These are phyloP conservation scores for Pristionchus arcanus DNA, from an alignment of 2,888 invertebrate genomes.

Conservation along the genomic window DNA sequence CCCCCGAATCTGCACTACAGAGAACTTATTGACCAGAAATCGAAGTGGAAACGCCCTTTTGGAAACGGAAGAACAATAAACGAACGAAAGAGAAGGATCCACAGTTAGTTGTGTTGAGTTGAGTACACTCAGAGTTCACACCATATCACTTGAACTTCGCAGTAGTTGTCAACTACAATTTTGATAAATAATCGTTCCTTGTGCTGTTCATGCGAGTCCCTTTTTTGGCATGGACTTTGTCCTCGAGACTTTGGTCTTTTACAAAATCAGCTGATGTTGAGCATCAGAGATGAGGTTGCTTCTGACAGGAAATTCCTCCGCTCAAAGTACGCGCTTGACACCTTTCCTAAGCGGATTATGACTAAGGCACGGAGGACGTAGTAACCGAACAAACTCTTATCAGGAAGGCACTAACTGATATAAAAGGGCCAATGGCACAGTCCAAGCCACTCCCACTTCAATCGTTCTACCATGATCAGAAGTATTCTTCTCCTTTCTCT, in stretches of 20 bases:
- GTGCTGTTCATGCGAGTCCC: neutral
- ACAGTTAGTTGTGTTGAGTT: neutral
- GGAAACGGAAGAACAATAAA: neutral
- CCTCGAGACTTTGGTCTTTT: neutral
- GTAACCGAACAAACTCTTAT: conserved; percentile 13
- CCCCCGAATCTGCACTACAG: neutral
- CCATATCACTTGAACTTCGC: neutral
- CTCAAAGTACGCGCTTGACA: neutral
- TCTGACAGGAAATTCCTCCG: neutral
- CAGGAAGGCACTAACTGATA: neutral
- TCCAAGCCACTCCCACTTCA: neutral
- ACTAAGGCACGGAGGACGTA: neutral
- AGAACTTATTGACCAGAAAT: neutral
- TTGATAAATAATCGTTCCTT: neutral
- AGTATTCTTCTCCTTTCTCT: neutral
- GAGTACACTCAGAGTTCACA: neutral
- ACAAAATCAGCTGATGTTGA: neutral
- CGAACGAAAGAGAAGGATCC: neutral
- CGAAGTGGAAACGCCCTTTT: neutral
- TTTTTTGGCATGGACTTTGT: neutral
- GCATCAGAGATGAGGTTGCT: neutral
- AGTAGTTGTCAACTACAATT: neutral
- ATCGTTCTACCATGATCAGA: neutral
- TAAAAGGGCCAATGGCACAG: conserved; percentile 17
- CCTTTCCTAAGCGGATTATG: conserved; percentile 12